Base-by-base conservation (phyloP, 2,888 invertebrate genomes). In the Diaperis boleti region DNA sequence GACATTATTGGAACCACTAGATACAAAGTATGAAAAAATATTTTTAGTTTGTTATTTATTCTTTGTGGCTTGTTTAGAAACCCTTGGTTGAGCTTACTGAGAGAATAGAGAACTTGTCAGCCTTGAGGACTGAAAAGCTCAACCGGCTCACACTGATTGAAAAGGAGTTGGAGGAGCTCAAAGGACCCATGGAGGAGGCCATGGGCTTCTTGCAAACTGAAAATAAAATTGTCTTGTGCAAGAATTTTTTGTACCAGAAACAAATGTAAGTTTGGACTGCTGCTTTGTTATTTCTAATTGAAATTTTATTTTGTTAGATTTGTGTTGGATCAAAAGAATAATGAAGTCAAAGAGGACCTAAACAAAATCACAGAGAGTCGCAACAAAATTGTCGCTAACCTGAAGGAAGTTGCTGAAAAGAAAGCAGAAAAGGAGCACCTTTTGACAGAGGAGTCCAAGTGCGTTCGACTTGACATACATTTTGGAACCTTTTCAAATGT, bases 1-100 rank as follows among this genome's bases (percentile, higher is more conserved):
- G 98, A 99, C 78, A 98, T 99, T 59, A 94, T 99, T 73, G 99
- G 99, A 0, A 96, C 94, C 0, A 86, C 88, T 0, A 85, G 93
- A 69, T 94, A 90, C 72, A 92, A 92, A 82, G 89, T 88, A 78
- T 71, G 39, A 17, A 8, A 20, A 4, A 6, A 20, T 49, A 3
- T 1, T 11, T 22, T 45, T 2, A 45, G 7, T 18, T 42, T 39
- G 37, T 37, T 6, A 18, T 45, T 14, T 22, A 35, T 22, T 15
- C 8, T 52, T 11, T 42, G n/a, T n/a, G n/a, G n/a, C n/a, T n/a
- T n/a, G n/a, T n/a, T 52, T 82, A 92, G 86, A 89, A 88, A 72
- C 95, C 96, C 0, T 86, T 98, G 63, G 86, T 88, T 55, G 86
- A 90, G 73, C 84, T 98, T 8, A 83, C 86, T 11, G 84, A 87